These are phyloP conservation scores for Tetanocera ferruginea DNA, from an alignment of 2,888 invertebrate genomes.

Conservation along the genomic window DNA sequence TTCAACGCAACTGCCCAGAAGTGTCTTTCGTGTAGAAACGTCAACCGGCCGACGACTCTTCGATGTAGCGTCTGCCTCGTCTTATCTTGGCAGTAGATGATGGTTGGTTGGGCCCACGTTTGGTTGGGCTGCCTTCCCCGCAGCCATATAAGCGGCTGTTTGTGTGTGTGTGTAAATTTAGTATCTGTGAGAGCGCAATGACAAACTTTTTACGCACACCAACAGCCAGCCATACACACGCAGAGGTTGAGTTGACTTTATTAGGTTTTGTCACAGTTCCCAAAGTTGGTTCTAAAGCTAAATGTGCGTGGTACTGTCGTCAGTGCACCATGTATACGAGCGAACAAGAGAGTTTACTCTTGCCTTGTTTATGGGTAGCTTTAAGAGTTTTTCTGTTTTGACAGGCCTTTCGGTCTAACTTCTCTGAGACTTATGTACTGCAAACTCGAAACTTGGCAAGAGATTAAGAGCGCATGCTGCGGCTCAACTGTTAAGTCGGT, in stretches of 20 bases:
- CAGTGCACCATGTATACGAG: not conserved
- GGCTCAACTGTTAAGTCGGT: too few relatives aligned
- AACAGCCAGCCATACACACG: not conserved
- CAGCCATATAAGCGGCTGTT: constrained; percentile 30
- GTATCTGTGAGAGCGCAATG: constrained; percentile 45
- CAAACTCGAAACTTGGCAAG: too few relatives aligned
- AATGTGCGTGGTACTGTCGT: not conserved
- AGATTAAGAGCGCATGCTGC: too few relatives aligned
- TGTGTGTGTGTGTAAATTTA: constrained; percentile 9
- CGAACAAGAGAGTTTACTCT: too few relatives aligned
- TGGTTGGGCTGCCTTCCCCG: constrained; percentile 54
- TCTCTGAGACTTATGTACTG: too few relatives aligned
- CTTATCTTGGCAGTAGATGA: not conserved
- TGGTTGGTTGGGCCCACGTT: constrained; percentile 41
- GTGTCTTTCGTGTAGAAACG: constrained; percentile 49
- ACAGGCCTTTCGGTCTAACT: too few relatives aligned
- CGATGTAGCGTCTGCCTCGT: not conserved
- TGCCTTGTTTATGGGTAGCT: not conserved
- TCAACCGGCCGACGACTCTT: constrained; percentile 13
- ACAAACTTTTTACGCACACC: constrained; percentile 9
- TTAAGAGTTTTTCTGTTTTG: not conserved
- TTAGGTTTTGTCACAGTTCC: constrained; percentile 19
- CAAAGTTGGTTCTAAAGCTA: not conserved
- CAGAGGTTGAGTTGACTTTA: constrained; percentile 8
- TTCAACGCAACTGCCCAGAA: constrained; percentile 67